phyloP scores from a whole-genome alignment of 2,888 invertebrate species.

The Oligia latruncula region DNA sequence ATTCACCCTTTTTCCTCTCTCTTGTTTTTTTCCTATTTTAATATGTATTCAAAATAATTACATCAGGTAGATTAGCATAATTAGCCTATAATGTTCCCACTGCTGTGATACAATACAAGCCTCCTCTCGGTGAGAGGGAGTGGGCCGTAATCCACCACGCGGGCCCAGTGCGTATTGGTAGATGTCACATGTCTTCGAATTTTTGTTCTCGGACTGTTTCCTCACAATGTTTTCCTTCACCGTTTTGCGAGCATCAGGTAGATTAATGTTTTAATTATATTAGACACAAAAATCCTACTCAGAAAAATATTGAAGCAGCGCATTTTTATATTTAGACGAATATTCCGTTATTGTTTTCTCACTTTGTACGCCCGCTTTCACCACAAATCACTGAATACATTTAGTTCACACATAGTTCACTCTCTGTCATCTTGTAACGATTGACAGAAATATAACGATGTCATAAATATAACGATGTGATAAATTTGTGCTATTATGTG shows the following conservation, averaged over 20 bases:
- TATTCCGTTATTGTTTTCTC: neutral
- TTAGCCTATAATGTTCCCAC: too few species aligned
- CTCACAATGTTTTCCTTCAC: too few species aligned
- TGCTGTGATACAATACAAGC: too few species aligned
- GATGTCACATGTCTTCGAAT: too few species aligned
- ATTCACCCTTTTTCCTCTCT: neutral
- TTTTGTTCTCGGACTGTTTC: too few species aligned
- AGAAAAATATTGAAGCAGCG: constrained; percentile 4
- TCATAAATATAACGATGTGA: neutral
- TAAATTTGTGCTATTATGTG: neutral
- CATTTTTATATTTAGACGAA: neutral
- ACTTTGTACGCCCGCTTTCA: neutral
- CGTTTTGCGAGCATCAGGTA: neutral
- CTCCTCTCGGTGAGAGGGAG: too few species aligned
- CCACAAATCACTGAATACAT: neutral
- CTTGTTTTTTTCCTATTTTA: neutral
- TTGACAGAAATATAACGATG: neutral
- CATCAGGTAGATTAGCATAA: neutral
- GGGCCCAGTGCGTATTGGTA: too few species aligned
- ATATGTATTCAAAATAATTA: neutral
- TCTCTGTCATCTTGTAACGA: neutral
- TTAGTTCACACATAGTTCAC: too few species aligned
- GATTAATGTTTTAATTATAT: neutral
- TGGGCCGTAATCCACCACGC: too few species aligned
- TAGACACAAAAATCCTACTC: neutral